phyloP scores from a whole-genome alignment of 37 sponge, comb jelly and placozoan species.

The Agelas oroides region DNA sequence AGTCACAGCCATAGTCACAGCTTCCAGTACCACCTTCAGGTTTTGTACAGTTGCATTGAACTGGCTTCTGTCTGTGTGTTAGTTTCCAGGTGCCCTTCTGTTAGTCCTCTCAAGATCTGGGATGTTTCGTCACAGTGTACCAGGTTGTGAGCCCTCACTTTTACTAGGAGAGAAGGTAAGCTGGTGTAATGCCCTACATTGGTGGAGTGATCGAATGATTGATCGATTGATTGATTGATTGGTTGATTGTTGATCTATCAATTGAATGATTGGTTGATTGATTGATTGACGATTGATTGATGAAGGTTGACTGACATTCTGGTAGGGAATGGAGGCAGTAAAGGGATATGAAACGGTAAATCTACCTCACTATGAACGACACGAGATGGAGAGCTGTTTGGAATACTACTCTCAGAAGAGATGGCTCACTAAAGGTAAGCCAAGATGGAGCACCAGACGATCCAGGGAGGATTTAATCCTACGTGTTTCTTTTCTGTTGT shows the following conservation, averaged over 20 bases:
- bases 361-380: not conserved
- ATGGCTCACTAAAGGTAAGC: constrained; percentile 52
- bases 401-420: not conserved
- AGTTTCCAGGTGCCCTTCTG: constrained; percentile 58
- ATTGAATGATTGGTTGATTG: too few species aligned
- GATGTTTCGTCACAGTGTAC: constrained; percentile 9
- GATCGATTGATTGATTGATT: too few species aligned
- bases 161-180: constrained; percentile 43
- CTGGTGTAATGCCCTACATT: too few species aligned
- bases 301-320: too few species aligned
- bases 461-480: not conserved
- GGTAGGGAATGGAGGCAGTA: not conserved
- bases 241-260: too few species aligned
- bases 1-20: too few species aligned
- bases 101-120: constrained; percentile 43
- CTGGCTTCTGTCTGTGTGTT: not conserved
- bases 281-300: too few species aligned
- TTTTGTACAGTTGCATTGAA: too few species aligned
- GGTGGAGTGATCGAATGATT: too few species aligned
- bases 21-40: too few species aligned
- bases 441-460: not conserved
- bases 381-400: constrained; percentile 46
- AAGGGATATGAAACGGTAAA: not conserved
- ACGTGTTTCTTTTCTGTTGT: not conserved
- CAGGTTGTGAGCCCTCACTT: not conserved